Evolutionary conservation across 2,797 vertebrate genomes (phyloP), one percentile per base, ranked within the genome.

Genomic region (Buceros bicornis): DNA sequence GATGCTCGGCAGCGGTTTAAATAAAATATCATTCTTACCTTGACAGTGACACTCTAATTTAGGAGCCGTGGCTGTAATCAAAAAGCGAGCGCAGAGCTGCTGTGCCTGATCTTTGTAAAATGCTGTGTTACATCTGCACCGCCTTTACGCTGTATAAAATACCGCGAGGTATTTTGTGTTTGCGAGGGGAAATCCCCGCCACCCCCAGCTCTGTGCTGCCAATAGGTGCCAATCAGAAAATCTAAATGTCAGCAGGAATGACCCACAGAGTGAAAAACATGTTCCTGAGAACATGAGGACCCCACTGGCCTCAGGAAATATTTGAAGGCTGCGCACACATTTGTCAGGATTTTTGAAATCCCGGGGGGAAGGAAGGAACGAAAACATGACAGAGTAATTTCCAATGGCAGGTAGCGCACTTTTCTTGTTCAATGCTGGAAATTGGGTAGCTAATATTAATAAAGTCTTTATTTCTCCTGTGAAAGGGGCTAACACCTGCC

Each of bases 271-370:
- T 93, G 89, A 98, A 97, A 97, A 97, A 96, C 93, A 97, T 96
- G 86, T 95, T 98, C 96, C 86, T 97, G 96, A 94, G 94, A 98
- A 96, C 97, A 98, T 98, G 97, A 97, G 98, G 97, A 97, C 96
- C 94, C 96, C 96, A 97, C 97, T 97, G 97, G 97, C 98, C 98
- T 98, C 98, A 98, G 98, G 98, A 98, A 98, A 98, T 98, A 97
- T 98, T 98, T 98, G 96, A 96, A 96, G 92, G 98, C 97, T 89
- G 89, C 94, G 97, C 95, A 97, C 96, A 98, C 95, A 97, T 98
- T 98, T 73, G 73, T 98, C 96, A 98, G 96, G 97, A 98, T 97
- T 93, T 95, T 97, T 98, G 97, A 97, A 97, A 96, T 97, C 98
- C 96, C 97, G 77, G 71, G 94, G 91, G 97, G 94, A 69, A 70